phyloP scores from a whole-genome alignment of 2,888 invertebrate genomes.

The Cephus runcator region DNA sequence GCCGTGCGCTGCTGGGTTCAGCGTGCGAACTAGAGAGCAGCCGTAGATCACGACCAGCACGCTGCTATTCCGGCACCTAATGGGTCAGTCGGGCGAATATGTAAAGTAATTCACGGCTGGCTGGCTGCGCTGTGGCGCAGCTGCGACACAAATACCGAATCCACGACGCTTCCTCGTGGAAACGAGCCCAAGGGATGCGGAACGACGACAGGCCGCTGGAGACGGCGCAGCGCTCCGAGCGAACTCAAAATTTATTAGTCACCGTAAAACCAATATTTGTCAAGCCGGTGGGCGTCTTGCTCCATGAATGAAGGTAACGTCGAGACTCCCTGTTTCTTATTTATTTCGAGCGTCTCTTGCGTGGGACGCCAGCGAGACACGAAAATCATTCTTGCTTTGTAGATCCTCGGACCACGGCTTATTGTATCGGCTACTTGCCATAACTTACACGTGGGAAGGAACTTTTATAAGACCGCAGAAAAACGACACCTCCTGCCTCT shows the following conservation, averaged over 20 bases:
- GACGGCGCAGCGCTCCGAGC: not conserved
- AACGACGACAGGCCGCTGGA: not conserved
- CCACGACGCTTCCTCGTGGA: not conserved
- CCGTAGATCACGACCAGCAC: not conserved
- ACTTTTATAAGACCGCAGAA: not conserved
- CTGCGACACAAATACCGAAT: not conserved
- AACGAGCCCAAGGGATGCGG: not conserved
- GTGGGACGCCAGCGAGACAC: not conserved
- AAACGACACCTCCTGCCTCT: not conserved
- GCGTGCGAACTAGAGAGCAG: not conserved
- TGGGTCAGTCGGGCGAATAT: not conserved
- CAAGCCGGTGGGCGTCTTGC: not conserved
- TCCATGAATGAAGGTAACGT: not conserved
- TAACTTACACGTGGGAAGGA: not conserved
- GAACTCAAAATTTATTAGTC: not conserved
- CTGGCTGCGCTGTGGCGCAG: not conserved
- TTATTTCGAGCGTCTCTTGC: not conserved
- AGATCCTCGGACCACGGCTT: not conserved
- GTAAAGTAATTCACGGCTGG: not conserved
- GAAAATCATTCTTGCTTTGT: not conserved
- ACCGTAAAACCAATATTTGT: conserved; percentile 1
- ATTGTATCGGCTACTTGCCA: not conserved
- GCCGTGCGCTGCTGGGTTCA: not conserved
- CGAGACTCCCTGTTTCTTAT: not conserved
- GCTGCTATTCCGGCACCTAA: not conserved